phyloP scores from a whole-genome alignment of 1,140 invertebrate genomes.

The Neelides sp. region DNA sequence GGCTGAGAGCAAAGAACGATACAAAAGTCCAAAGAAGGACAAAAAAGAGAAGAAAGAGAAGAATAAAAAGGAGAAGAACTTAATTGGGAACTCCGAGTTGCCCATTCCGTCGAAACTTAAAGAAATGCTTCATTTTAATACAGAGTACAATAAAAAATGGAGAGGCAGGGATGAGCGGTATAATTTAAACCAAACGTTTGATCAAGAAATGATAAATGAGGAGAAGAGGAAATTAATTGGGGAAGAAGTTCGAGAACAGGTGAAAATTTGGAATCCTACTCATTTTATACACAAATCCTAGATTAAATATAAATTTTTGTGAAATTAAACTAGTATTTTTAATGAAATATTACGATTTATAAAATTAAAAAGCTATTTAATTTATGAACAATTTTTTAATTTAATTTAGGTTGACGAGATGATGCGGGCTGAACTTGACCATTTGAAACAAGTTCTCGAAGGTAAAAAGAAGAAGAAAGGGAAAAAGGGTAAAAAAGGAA shows the following conservation, averaged over 20 bases:
- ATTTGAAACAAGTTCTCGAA: constrained; percentile 64
- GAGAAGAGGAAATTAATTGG: constrained; percentile 74
- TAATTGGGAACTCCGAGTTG: constrained; percentile 43
- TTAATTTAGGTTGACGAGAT: constrained; percentile 66
- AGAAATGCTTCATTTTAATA: constrained; percentile 38
- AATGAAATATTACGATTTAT: too few relatives aligned
- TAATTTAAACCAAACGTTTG: constrained; percentile 56
- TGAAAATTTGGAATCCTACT: too few relatives aligned
- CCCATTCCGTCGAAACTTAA: constrained; percentile 41
- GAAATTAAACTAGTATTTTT: too few relatives aligned
- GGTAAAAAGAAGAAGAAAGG: constrained; percentile 51
- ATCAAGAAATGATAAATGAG: constrained; percentile 64
- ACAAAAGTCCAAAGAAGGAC: constrained; percentile 42
- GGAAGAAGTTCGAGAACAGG: constrained; percentile 61
- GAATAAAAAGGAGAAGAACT: constrained; percentile 43
- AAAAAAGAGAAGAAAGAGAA: constrained; percentile 42
- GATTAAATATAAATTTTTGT: too few relatives aligned
- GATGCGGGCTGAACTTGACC: constrained; percentile 67
- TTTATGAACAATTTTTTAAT: too few relatives aligned
- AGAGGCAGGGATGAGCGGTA: constrained; percentile 58
- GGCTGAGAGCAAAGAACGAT: constrained; percentile 44
- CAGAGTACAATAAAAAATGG: constrained; percentile 57
- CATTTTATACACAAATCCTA: too few relatives aligned
- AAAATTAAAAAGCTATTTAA: too few relatives aligned
- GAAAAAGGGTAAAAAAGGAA: constrained; percentile 36